These are phyloP conservation scores for Myotis yumanensis DNA, from an alignment of 2,113 vertebrate species.

Conservation along the genomic window DNA sequence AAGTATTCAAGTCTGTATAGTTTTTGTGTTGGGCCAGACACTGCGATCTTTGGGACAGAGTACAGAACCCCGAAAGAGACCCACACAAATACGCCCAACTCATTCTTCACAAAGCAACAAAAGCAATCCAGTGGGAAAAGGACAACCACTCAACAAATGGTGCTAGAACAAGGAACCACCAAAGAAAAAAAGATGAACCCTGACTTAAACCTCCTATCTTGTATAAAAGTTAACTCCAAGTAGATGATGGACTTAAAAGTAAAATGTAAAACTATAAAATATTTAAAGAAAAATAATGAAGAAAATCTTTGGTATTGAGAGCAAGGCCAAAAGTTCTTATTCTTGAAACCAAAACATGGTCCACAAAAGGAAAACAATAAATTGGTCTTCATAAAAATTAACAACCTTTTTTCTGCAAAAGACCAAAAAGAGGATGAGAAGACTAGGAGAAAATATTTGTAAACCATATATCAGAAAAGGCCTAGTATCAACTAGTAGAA, in stretches of 20 bases:
- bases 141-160: neutral
- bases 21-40: neutral
- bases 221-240: neutral
- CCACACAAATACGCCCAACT: neutral
- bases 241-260: neutral
- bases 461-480: neutral
- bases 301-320: neutral
- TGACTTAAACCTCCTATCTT: neutral
- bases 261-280: neutral
- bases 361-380: neutral
- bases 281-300: neutral
- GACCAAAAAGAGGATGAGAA: neutral
- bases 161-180: neutral
- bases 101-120: neutral
- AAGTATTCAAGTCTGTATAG: neutral
- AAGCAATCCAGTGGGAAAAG: neutral
- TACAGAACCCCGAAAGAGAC: neutral
- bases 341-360: neutral
- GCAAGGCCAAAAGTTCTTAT: neutral
- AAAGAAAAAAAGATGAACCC: neutral
- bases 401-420: neutral
- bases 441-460: neutral
- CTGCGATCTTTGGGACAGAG: neutral
- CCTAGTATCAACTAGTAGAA: neutral
- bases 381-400: neutral